These are phyloP conservation scores for Nannospalax galili DNA, from an alignment of 2,113 vertebrate species.

Conservation along the genomic window DNA sequence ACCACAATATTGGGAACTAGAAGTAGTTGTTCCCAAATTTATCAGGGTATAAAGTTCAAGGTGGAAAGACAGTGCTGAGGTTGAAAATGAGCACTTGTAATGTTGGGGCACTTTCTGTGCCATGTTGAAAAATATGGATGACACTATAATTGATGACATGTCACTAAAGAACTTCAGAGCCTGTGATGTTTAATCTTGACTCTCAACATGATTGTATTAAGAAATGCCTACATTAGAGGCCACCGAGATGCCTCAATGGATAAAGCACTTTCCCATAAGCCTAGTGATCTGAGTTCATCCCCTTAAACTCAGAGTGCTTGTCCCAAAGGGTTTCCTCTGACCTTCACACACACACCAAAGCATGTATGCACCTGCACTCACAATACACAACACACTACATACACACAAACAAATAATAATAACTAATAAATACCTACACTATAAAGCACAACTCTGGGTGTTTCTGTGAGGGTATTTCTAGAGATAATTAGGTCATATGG, in stretches of 20 bases:
- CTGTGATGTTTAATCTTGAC: not conserved
- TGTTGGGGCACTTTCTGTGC: not conserved
- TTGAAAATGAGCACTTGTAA: not conserved
- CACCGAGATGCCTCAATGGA: too few relatives aligned
- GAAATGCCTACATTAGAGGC: too few relatives aligned
- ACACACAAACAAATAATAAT: not conserved
- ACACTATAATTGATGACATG: not conserved
- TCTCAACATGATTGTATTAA: not conserved
- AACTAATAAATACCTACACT: not conserved
- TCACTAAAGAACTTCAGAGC: not conserved
- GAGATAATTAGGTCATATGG: not conserved
- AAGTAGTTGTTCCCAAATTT: not conserved
- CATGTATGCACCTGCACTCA: not conserved
- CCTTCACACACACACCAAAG: not conserved
- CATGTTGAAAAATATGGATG: not conserved
- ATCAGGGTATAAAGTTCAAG: not conserved
- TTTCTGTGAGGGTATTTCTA: not conserved
- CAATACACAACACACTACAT: not conserved
- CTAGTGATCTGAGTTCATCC: not conserved
- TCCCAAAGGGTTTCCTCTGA: not conserved
- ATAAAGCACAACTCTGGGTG: not conserved
- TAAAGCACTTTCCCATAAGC: too few relatives aligned
- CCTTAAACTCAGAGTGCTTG: not conserved
- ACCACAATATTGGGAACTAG: too few relatives aligned
- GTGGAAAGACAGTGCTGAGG: not conserved